phyloP scores from a whole-genome alignment of 2,797 vertebrate genomes.

The Anguilla obscura region DNA sequence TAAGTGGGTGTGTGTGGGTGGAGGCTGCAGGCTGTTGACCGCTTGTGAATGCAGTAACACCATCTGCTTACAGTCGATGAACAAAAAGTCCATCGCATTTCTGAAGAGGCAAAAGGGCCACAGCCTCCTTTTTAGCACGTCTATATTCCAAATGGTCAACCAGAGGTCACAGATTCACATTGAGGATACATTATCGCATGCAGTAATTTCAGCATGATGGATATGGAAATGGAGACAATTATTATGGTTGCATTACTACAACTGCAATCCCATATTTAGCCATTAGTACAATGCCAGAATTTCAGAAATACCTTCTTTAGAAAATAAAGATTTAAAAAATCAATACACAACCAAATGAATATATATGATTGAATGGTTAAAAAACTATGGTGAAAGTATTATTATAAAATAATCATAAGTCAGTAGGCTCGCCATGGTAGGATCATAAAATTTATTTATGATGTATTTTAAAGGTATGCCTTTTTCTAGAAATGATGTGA shows the following conservation, averaged over 20 bases:
- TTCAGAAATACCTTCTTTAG: not conserved
- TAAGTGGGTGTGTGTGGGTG: not conserved
- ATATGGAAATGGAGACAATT: not conserved
- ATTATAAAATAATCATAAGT: too few relatives aligned
- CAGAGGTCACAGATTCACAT: not conserved
- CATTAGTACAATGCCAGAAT: not conserved
- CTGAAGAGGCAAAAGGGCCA: not conserved
- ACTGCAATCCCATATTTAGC: not conserved
- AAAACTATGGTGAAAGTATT: too few relatives aligned
- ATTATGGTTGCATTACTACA: not conserved
- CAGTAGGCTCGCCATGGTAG: not conserved
- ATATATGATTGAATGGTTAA: too few relatives aligned
- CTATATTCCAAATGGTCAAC: not conserved
- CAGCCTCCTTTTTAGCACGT: not conserved
- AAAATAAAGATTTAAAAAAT: too few relatives aligned
- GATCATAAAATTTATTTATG: not conserved
- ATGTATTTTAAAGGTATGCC: not conserved
- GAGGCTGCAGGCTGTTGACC: not conserved
- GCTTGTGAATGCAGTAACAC: not conserved
- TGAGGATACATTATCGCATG: not conserved
- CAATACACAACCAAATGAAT: too few relatives aligned
- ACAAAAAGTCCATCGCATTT: not conserved
- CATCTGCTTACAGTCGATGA: not conserved
- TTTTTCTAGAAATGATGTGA: not conserved
- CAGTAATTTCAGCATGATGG: not conserved